Evolutionary conservation across 2,888 invertebrate genomes (phyloP).

Genomic region (Latrodectus hesperus): DNA sequence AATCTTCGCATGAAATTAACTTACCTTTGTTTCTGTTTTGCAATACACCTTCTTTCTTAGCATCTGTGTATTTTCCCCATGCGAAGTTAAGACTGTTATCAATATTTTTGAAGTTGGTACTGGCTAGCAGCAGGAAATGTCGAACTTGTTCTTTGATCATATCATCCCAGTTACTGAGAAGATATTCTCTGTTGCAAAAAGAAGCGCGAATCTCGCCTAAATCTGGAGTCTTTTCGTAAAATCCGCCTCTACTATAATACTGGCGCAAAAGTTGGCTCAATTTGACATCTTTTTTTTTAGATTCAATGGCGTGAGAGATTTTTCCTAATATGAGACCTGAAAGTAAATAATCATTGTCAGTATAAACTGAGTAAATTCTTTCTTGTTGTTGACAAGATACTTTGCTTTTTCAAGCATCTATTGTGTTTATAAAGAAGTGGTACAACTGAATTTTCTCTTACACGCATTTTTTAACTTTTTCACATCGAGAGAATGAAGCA

Average conservation of each 20-base stretch:
- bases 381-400: no score
- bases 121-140: neutral
- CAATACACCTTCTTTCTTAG: neutral
- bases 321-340: constrained; percentile 51
- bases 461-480: no score
- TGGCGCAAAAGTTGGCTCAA: constrained; percentile 44
- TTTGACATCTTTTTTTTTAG: neutral
- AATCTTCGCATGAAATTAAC: no score
- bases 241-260: constrained; percentile 46
- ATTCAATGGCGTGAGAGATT: neutral
- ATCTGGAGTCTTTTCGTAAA: neutral
- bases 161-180: neutral
- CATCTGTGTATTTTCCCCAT: neutral
- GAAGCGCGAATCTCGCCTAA: constrained; percentile 4
- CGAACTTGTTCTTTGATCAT: constrained; percentile 9
- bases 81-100: neutral
- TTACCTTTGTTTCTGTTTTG: neutral
- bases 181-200: constrained; percentile 35
- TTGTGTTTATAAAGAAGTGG: no score
- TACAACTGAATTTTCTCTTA: no score
- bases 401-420: no score
- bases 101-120: neutral
- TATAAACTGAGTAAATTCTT: no score
- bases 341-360: neutral
- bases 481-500: no score